Evolutionary conservation across 1,140 invertebrate genomes (phyloP), one percentile per base, ranked within the genome.

Genomic region (Schlechtendalia chinensis): DNA sequence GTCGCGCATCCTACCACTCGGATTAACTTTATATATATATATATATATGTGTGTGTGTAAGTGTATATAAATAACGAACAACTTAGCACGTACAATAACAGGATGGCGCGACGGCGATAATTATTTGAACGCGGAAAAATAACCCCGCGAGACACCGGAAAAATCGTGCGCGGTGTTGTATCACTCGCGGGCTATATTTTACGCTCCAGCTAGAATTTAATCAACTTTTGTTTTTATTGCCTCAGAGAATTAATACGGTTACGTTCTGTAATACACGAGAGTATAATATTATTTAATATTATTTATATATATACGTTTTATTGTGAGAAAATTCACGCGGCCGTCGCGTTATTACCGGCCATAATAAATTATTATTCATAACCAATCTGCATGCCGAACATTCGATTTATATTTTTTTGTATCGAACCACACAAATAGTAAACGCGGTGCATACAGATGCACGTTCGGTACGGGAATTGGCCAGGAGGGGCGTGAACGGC

Each of bases 1-100:
- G 45, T 69, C 50, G 24, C 50, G 12, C n/a, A n/a, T n/a, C 45
- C 50, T 27, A 19, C 24, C 32, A 39, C 45, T 69, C 22, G 67
- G 67, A 69, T 69, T 69, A 50, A 50, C 67, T 69, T 50, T 50
- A 69, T 50, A 50, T 39, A 39, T 39, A 39, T 39, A 50, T 50
- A 50, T 39, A 50, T 50, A n/a, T n/a, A n/a, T n/a, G n/a, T n/a
- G n/a, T n/a, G n/a, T n/a, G n/a, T n/a, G n/a, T n/a, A n/a, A n/a
- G n/a, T n/a, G n/a, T n/a, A n/a, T n/a, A n/a, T n/a, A n/a, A n/a
- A 69, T 69, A 50, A 69, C 47, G 45, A 69, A 24, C 65, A 50
- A 69, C 67, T 69, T 69, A 69, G 22, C 67, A 69, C 67, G 14
- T 69, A 69, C 14, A 50, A 69, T 24, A 69, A 50, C 45, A 69